Evolutionary conservation across 2,113 vertebrate species (phyloP).

Genomic region (Rattus rattus): DNA sequence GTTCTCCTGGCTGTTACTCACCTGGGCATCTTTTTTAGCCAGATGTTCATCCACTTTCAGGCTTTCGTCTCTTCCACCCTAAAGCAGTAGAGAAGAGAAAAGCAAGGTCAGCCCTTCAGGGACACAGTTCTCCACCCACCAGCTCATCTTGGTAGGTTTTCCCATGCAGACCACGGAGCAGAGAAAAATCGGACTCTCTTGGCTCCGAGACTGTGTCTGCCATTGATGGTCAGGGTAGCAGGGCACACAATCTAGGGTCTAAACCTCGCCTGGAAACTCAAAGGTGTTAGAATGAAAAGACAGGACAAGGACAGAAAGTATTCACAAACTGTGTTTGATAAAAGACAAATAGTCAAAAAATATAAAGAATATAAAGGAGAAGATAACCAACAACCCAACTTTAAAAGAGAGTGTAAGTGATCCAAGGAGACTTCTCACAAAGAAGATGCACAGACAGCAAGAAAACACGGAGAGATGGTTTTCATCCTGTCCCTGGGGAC

Average conservation of each 20-base stretch:
- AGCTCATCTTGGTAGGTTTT: not conserved
- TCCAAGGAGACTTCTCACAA: not conserved
- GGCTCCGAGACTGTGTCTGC: not conserved
- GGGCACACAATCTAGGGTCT: not conserved
- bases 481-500: not conserved
- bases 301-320: not conserved
- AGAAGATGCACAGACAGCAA: not conserved
- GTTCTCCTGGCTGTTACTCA: slow-evolving; percentile 62
- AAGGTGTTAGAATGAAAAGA: slow-evolving; percentile 23
- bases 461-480: slow-evolving; percentile 5
- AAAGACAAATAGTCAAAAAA: not conserved
- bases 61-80: slow-evolving; percentile 90
- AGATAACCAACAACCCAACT: not conserved
- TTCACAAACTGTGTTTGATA: not conserved
- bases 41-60: slow-evolving; percentile 85
- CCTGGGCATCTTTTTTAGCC: slow-evolving; percentile 90
- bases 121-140: not conserved
- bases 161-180: rapidly evolving
- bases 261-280: slow-evolving; percentile 26
- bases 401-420: not conserved
- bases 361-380: not conserved
- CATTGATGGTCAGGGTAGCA: not conserved
- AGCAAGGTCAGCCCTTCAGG: not conserved
- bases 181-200: not conserved
- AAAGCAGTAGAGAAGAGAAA: not conserved